Evolutionary conservation across 2,113 vertebrate species (phyloP).

Genomic region (Crotalus horridus): DNA sequence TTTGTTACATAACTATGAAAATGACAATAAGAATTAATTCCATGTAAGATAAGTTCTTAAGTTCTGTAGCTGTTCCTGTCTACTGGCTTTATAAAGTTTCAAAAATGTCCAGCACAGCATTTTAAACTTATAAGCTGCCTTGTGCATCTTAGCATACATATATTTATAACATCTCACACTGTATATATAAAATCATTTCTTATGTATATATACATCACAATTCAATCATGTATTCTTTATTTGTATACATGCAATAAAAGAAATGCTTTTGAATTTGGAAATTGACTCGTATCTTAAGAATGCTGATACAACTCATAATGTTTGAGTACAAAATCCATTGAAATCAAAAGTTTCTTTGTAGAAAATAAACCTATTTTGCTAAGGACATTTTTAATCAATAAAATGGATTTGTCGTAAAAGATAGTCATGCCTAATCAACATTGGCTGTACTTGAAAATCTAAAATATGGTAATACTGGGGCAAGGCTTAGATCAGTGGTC

Average conservation of each 20-base stretch:
- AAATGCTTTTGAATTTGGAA: background rate
- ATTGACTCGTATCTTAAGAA: background rate
- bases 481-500: background rate
- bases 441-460: background rate
- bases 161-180: background rate
- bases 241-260: background rate
- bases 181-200: background rate
- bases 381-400: background rate
- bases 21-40: background rate
- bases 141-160: background rate
- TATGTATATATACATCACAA: background rate
- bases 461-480: background rate
- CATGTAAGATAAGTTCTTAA: background rate
- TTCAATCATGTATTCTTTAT: background rate
- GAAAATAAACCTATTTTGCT: background rate
- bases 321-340: background rate
- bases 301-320: background rate
- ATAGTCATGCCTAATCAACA: background rate
- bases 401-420: background rate
- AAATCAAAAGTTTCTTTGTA: background rate
- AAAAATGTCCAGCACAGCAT: background rate
- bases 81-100: background rate
- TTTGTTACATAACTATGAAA: background rate
- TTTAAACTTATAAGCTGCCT: background rate
- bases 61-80: background rate